Base-by-base conservation (phyloP, 2,888 invertebrate genomes). In the Dione juno region DNA sequence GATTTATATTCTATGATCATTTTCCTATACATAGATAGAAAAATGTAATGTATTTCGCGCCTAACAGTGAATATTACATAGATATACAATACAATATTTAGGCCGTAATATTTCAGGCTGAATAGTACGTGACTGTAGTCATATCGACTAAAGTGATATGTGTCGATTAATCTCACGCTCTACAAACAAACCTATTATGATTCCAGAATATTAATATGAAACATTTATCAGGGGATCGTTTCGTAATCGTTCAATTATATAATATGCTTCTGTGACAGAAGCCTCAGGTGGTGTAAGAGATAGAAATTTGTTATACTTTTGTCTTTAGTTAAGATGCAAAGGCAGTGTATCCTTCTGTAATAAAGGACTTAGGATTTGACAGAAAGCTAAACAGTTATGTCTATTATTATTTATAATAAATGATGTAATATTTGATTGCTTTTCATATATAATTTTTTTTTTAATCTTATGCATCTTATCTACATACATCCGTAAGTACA, bases 161-260 rank as follows among this genome's bases (percentile, higher is more conserved):
- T 28, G 45, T 45, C 61, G 43, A 61, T 45, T 61, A 61, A 61
- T 61, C 28, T 45, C 37, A 45, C 45, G 45, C 28, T 45, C 61
- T 28, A 45, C 28, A 61, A 61, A 61, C 61, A 61, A 61, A 45
- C 11, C 61, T n/a, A 45, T 43, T 61, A 61, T 61, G 61, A 45
- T 45, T 61, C 61, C 45, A 45, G 61, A 61, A 61, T 61, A 61
- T 61, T 35, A 28, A 61, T 61, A 61, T 35, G 61, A 7, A 61
- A 61, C 61, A 61, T 61, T 61, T 61, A 45, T 61, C 11, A 61
- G 61, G 43, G 43, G 61, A 45, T 61, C 61, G 28, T 35, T 61
- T 61, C 21, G 61, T 45, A 61, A 61, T 61, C 61, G 28, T 61
- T 45, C 16, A 28, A 28, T 43, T 61, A 35, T 61, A 45, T 45